These are phyloP conservation scores for Australoheros facetus DNA, from an alignment of 2,797 vertebrate genomes.

Conservation along the genomic window DNA sequence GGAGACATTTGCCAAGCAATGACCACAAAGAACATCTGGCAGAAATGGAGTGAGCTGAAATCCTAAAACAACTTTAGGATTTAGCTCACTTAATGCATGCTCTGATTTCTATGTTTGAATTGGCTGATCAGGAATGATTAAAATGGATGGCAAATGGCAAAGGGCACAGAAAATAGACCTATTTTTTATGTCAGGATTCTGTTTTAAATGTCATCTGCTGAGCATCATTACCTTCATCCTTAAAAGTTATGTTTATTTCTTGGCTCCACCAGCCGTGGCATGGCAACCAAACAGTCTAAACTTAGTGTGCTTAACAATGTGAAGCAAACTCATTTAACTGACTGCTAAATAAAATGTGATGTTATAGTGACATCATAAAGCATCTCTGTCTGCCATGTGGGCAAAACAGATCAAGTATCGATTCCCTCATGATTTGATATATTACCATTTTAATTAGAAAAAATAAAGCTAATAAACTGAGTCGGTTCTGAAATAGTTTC, in stretches of 20 bases:
- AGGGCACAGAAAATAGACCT: slow-evolving; percentile 6
- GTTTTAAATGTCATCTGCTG: slow-evolving; percentile 27
- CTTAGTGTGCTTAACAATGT: not conserved
- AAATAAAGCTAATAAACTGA: not conserved
- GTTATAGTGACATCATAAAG: not conserved
- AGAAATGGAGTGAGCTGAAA: not conserved
- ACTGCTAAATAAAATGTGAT: not conserved
- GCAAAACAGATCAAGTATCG: not conserved
- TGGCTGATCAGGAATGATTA: slow-evolving; percentile 48
- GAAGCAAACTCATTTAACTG: not conserved
- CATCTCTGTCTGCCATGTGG: not conserved
- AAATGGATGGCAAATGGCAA: slow-evolving; percentile 26
- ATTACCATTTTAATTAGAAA: not conserved
- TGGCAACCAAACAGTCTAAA: not conserved
- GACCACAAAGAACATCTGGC: slow-evolving; percentile 34
- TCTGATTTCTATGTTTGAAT: slow-evolving; percentile 60
- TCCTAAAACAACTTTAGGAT: slow-evolving; percentile 50
- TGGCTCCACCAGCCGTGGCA: not conserved
- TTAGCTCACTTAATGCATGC: slow-evolving; percentile 28
- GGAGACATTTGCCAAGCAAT: slow-evolving; percentile 17
- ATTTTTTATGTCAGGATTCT: slow-evolving; percentile 5
- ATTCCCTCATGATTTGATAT: not conserved
- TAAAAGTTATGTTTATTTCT: slow-evolving; percentile 3
- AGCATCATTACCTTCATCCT: slow-evolving; percentile 10
- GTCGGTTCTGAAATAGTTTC: not conserved